Evolutionary conservation across 2,797 vertebrate genomes (phyloP).

Genomic region (Allobates femoralis): DNA sequence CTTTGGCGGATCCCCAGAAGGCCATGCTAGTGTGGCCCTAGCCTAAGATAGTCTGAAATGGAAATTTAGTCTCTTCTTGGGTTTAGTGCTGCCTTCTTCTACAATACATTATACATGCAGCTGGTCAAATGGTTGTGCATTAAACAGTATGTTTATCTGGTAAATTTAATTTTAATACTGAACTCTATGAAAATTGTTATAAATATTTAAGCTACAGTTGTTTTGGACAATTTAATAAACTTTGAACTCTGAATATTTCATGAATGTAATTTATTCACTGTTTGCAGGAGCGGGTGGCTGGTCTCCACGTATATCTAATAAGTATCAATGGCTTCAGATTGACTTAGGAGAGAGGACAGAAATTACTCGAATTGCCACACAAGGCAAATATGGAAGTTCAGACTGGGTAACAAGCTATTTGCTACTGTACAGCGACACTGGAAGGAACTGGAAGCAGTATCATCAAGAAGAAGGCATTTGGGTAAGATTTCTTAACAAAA

Average conservation of each 20-base stretch:
- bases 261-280: neutral
- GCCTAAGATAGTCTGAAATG: too few species aligned
- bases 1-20: too few species aligned
- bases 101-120: too few species aligned
- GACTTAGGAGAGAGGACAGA: conserved; percentile 84
- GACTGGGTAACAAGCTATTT: conserved; percentile 86
- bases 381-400: conserved; percentile 87
- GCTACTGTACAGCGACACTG: conserved; percentile 86
- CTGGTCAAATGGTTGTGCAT: too few species aligned
- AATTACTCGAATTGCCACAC: conserved; percentile 82
- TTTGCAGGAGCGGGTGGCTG: conserved; percentile 85
- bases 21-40: too few species aligned
- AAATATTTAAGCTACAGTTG: neutral
- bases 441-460: conserved; percentile 86
- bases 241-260: neutral
- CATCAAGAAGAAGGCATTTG: conserved; percentile 84
- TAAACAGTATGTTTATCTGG: too few species aligned
- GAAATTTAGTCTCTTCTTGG: too few species aligned
- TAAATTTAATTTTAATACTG: too few species aligned
- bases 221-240: neutral
- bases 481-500: conserved; percentile 74
- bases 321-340: conserved; percentile 86
- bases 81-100: too few species aligned
- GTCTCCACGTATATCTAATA: conserved; percentile 83
- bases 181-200: too few species aligned